Evolutionary conservation across 2,888 invertebrate genomes (phyloP), one percentile per base, ranked within the genome.

Genomic region (Geotrupes spiniger): DNA sequence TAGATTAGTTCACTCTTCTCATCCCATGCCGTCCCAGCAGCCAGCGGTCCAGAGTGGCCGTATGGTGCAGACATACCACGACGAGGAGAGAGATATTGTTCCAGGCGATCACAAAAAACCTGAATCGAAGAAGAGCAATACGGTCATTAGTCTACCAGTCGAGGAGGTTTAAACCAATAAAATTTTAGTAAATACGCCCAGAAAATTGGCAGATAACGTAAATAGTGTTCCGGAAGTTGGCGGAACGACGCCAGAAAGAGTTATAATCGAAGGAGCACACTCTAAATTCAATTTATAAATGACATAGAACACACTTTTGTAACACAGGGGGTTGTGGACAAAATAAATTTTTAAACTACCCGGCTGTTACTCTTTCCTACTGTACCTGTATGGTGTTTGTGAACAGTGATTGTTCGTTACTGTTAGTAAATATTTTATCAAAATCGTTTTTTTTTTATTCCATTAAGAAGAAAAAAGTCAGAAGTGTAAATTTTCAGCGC

Each of bases 1-100:
- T 16, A 73, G 82, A 36, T 70, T 83, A 58, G 79, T 82, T 49
- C 83, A 84, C 64, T 81, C 83, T 8, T 79, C 82, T 26, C 74
- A 75, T n/a, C 71, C 73, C 31, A 69, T 68, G 48, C 73, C 55
- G 37, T 42, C 46, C n/a, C 49, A 49, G 26, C 51, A 51, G 27
- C 46, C 51, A 14, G 45, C 51, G 21, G 45, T 49, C 39, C 53
- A 50, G 33, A 48, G 45, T 28, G 48, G 45, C 17, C 48, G 46
- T 36, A 25, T 45, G 14, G 26, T 42, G 27, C 41, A 46, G 31
- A 37, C 54, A 31, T 53, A 57, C 26, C 54, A 61, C 15, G 67
- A 66, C 14, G 66, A 64, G 25, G 63, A 63, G 21, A 63, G 65
- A 42, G 58, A 62, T 15, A 52, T 62, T 14, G 61, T 68, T 37